Conservation (phyloP, 2,888 invertebrate genomes). For the Seladonia tumulorum region DNA sequence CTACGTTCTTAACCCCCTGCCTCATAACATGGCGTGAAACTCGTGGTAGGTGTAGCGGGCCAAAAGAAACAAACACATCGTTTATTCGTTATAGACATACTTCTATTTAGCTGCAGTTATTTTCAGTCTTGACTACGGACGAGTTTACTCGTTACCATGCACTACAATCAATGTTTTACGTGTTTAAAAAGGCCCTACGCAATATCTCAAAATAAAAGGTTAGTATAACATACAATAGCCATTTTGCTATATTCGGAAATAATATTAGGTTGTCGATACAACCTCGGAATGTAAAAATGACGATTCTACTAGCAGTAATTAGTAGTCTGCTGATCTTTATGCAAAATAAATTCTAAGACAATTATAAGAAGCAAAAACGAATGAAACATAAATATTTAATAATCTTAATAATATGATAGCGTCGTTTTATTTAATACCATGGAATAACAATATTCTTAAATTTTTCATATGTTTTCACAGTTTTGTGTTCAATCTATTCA, state of each 20-base stretch:
- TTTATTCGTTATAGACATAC: background rate
- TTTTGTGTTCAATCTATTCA: background rate
- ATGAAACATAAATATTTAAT: background rate
- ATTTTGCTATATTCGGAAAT: background rate
- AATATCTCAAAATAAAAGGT: background rate
- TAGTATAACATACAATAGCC: background rate
- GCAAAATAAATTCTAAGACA: background rate
- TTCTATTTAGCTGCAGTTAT: background rate
- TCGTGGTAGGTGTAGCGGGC: background rate
- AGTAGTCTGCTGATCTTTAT: background rate
- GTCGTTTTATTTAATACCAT: background rate
- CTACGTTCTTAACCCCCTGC: constrained; percentile 10
- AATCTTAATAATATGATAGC: background rate
- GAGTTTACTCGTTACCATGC: background rate
- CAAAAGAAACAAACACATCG: background rate
- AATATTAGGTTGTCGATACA: background rate
- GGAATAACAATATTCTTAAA: background rate
- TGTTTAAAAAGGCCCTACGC: background rate
- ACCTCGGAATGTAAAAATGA: background rate
- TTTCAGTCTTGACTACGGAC: constrained; percentile 5
- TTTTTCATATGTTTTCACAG: too few relatives aligned
- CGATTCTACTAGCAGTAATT: background rate
- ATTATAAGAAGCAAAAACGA: too few relatives aligned
- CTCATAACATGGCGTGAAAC: background rate
- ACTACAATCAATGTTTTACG: background rate